phyloP scores from a whole-genome alignment of 2,888 invertebrate genomes.

The Napeogenes sylphis region DNA sequence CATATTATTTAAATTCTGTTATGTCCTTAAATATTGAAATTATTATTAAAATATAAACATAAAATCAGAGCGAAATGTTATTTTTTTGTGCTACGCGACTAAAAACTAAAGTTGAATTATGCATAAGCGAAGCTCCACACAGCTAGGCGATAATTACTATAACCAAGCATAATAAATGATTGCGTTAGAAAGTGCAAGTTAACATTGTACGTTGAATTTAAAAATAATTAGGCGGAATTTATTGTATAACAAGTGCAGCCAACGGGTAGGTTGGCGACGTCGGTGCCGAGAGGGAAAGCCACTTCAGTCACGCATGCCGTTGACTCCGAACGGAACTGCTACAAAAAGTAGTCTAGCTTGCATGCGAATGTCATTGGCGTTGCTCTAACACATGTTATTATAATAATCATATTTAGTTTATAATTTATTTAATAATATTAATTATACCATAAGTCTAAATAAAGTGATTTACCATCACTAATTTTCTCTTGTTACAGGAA shows the following conservation, averaged over 20 bases:
- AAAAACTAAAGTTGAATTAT: slow-evolving; percentile 46
- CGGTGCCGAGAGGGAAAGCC: slow-evolving; percentile 62
- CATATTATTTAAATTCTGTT: neutral
- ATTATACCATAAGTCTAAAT: neutral
- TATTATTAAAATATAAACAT: slow-evolving; percentile 5
- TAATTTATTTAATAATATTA: slow-evolving; percentile 9
- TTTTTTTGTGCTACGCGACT: slow-evolving; percentile 28
- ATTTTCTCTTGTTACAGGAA: slow-evolving; percentile 67
- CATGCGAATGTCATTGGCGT: slow-evolving; percentile 53
- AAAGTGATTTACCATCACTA: neutral
- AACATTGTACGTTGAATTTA: slow-evolving; percentile 34
- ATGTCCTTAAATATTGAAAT: no score
- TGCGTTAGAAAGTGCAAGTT: slow-evolving; percentile 56
- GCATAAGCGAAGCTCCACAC: slow-evolving; percentile 51
- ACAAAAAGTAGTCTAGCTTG: slow-evolving; percentile 39
- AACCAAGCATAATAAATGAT: slow-evolving; percentile 46
- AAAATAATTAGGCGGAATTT: slow-evolving; percentile 40
- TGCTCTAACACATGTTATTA: slow-evolving; percentile 29
- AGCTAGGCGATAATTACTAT: slow-evolving; percentile 50
- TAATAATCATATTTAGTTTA: slow-evolving; percentile 18
- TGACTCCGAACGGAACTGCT: slow-evolving; percentile 65
- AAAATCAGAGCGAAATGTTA: slow-evolving; percentile 26
- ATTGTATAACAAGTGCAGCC: slow-evolving; percentile 49
- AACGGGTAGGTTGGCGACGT: slow-evolving; percentile 41
- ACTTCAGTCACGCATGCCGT: slow-evolving; percentile 63